A percentile compares a stretch with the other conserved stretches of the same genome.
phyloP scores from a whole-genome alignment of 2,888 invertebrate species.

The Leptopilina syphax region DNA sequence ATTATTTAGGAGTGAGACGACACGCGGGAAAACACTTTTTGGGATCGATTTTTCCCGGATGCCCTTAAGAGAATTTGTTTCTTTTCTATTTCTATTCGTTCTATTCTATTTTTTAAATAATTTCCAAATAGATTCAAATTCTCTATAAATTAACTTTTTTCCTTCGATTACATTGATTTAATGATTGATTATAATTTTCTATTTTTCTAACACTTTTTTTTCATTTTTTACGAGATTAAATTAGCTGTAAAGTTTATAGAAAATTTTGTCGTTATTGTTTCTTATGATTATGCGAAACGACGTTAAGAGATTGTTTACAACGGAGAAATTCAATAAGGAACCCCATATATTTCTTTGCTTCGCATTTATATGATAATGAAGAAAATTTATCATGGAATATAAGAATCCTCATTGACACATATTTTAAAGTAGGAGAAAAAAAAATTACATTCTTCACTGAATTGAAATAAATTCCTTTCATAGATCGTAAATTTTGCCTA shows the following conservation, averaged over 20 bases:
- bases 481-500: background rate
- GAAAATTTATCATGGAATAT: constrained; percentile 13
- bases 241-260: background rate
- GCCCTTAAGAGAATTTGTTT: too few relatives aligned
- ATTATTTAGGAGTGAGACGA: too few relatives aligned
- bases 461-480: background rate
- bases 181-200: too few relatives aligned
- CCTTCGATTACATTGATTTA: too few relatives aligned
- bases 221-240: too few relatives aligned
- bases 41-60: too few relatives aligned
- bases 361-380: constrained; percentile 16
- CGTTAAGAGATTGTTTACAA: constrained; percentile 20
- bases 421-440: background rate
- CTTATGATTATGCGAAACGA: background rate
- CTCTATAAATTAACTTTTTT: too few relatives aligned
- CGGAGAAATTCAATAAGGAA: constrained; percentile 27
- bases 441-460: background rate
- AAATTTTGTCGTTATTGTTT: background rate
- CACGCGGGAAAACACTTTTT: too few relatives aligned
- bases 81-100: too few relatives aligned
- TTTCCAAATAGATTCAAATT: too few relatives aligned
- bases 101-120: too few relatives aligned
- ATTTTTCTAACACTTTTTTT: too few relatives aligned
- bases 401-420: constrained; percentile 1
- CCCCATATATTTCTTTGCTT: constrained; percentile 9